Evolutionary conservation across 2,888 invertebrate genomes (phyloP).

Genomic region (Caenorhabditis japonica): DNA sequence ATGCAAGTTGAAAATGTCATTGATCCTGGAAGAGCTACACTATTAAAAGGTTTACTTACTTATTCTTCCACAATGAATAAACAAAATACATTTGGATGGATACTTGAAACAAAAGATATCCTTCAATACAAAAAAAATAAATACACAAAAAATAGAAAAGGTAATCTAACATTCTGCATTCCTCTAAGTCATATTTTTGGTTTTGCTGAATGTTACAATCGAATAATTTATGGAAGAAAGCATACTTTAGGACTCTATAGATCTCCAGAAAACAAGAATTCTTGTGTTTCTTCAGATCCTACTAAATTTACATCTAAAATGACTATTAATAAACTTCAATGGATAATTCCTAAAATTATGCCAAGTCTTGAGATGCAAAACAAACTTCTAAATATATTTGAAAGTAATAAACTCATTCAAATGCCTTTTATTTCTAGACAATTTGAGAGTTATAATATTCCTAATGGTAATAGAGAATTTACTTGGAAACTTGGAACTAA

Average conservation of each 20-base stretch:
- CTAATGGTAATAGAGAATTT: constrained; percentile 64
- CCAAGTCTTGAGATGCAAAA: constrained; percentile 66
- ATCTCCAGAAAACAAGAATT: constrained; percentile 62
- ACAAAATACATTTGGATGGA: no score
- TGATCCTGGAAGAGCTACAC: constrained; percentile 65
- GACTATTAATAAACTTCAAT: constrained; percentile 64
- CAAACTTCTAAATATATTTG: constrained; percentile 59
- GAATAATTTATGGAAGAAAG: constrained; percentile 33
- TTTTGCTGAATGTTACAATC: no score
- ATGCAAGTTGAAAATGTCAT: constrained; percentile 28
- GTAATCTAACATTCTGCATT: no score
- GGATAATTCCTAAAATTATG: constrained; percentile 68
- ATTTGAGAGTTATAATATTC: constrained; percentile 68
- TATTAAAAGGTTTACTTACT: constrained; percentile 60
- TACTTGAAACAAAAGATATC: no score
- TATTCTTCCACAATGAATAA: no score
- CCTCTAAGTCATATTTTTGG: constrained; percentile 54
- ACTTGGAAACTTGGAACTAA: constrained; percentile 69
- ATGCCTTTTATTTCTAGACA: no score
- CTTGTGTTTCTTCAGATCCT: constrained; percentile 55
- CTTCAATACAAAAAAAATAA: no score
- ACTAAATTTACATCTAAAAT: constrained; percentile 56
- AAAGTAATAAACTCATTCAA: constrained; percentile 60
- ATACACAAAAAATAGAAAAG: no score
- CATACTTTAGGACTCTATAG: constrained; percentile 61